Evolutionary conservation across 2,113 vertebrate species (phyloP), one percentile per base, ranked within the genome.

Genomic region (Diphyllodes magnificus): DNA sequence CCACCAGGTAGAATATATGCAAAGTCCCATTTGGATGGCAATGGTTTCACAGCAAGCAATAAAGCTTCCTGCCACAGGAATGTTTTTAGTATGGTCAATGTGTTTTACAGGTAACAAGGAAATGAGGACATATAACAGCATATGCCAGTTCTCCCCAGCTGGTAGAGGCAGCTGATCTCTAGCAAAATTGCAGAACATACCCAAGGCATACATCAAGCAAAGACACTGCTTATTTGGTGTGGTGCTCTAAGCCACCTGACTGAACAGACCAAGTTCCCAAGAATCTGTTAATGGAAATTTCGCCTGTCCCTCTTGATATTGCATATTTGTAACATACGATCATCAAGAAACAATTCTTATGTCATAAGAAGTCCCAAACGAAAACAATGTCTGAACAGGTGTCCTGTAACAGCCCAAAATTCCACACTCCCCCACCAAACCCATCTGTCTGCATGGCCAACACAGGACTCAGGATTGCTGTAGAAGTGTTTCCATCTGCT

Each of bases 321-420:
- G 13, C 14, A 0, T 45, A 69, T 72, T 82, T 90, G 33, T 60
- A 92, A 91, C 0, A 0, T 56, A 50, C 3, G 3, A 45, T 19
- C 42, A 72, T 15, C 15, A 53, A 68, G 19, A 37, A 82, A 23
- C 7, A 7, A 71, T 70, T 73, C 51, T 70, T 35, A n/a, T 7
- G 24, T 54, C 42, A 59, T 25, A 81, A 39, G 47, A 79, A 47
- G 42, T 30, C 73, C 18, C 44, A 25, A 64, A 93, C 54, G 33
- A 82, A 89, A 80, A 37, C 9, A 61, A 13, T 11, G 8, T 33
- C 50, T 59, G 42, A 83, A 64, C 8, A 82, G 78, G 42, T 19
- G 17, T 51, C 57, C 54, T n/a, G 14, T 12, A 80, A 22, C 13
- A 63, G 68, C 50, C 59, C 33, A 73, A 59, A 50, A 39, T 66